Conservation (phyloP, 2,888 invertebrate species). For the Conomelus anceps region DNA sequence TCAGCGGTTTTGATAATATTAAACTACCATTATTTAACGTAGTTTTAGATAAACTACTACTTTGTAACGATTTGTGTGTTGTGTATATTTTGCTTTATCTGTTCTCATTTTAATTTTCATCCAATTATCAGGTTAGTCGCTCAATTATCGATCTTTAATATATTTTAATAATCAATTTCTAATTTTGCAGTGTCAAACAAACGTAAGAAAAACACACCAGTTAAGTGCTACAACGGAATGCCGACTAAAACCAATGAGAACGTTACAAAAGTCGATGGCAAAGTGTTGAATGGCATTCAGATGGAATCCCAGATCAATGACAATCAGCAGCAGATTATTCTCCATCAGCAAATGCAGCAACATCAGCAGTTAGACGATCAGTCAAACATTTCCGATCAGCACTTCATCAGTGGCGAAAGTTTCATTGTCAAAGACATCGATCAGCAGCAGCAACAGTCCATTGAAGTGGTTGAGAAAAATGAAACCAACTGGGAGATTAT, state of each 20-base stretch:
- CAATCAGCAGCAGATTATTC: background rate
- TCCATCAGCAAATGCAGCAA: background rate
- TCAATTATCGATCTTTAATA: too few species aligned
- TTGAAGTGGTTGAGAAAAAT: constrained; percentile 9
- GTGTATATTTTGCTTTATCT: too few species aligned
- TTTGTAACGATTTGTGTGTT: too few species aligned
- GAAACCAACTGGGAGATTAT: constrained; percentile 16
- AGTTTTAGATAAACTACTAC: too few species aligned
- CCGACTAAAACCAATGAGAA: background rate
- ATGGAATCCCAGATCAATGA: background rate
- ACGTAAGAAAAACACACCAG: background rate
- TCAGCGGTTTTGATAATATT: too few species aligned
- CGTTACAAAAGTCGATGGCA: background rate
- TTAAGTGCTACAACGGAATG: background rate
- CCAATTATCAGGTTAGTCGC: too few species aligned
- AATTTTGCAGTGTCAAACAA: background rate
- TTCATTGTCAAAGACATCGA: background rate
- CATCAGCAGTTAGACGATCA: background rate
- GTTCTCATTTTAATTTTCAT: too few species aligned
- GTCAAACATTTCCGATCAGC: background rate
- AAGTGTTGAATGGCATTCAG: background rate
- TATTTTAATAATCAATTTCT: background rate
- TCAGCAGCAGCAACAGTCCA: background rate
- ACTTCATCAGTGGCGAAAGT: background rate
- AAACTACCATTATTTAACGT: too few species aligned